Evolutionary conservation across 2,888 invertebrate genomes (phyloP).

Genomic region (Agrotis puta): DNA sequence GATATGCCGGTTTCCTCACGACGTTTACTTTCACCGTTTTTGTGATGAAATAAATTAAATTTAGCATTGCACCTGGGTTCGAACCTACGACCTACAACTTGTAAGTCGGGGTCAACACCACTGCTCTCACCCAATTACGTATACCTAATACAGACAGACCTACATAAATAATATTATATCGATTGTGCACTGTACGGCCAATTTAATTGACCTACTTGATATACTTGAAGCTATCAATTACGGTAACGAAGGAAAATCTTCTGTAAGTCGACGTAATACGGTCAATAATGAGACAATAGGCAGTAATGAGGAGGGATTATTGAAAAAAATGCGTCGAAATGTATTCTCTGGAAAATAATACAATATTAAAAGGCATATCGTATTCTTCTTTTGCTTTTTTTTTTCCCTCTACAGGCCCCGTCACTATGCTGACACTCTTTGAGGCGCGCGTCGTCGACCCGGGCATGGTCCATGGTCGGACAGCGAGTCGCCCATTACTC

Average conservation of each 20-base stretch:
- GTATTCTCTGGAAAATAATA: constrained; percentile 6
- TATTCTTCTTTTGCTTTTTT: not conserved
- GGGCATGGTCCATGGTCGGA: too few relatives aligned
- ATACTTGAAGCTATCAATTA: constrained; percentile 4
- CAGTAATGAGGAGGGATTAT: constrained; percentile 39
- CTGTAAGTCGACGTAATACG: constrained; percentile 14
- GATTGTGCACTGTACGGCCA: constrained; percentile 25
- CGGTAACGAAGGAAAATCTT: constrained; percentile 28
- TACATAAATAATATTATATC: not conserved
- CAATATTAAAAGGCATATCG: not conserved
- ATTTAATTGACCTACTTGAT: constrained; percentile 26
- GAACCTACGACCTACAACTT: too few relatives aligned
- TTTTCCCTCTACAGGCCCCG: too few relatives aligned
- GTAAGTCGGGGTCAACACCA: too few relatives aligned
- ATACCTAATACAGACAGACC: not conserved
- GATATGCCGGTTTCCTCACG: too few relatives aligned
- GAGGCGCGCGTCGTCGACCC: too few relatives aligned
- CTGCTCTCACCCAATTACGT: too few relatives aligned
- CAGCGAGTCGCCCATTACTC: too few relatives aligned
- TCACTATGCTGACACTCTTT: too few relatives aligned
- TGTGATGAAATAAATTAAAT: too few relatives aligned
- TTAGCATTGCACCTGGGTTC: too few relatives aligned
- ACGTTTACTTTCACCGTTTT: too few relatives aligned
- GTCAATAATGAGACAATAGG: constrained; percentile 12
- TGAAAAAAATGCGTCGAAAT: constrained; percentile 26